Percentiles rank a stretch among this genome's conserved stretches.
phyloP scores from a whole-genome alignment of 2,797 vertebrate species.

The Pseudocheirus occidentalis region DNA sequence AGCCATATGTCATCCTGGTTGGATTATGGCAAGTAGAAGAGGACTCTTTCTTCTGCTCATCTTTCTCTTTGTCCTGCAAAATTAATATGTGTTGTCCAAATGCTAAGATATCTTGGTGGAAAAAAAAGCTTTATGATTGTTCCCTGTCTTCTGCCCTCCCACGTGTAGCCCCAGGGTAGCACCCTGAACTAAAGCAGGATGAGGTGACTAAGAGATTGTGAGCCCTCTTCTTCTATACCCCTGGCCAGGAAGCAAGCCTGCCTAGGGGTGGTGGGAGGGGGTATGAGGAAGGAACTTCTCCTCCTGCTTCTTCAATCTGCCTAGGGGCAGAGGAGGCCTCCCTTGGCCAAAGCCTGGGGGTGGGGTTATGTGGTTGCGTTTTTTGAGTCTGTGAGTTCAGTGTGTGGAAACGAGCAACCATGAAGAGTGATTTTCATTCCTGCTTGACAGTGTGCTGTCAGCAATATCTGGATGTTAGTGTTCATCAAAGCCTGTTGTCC shows the following conservation, averaged over 20 bases:
- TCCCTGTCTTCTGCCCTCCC: fast-evolving
- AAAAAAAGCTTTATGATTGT: background rate
- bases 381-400: fast-evolving
- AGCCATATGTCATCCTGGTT: background rate
- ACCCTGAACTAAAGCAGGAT: background rate
- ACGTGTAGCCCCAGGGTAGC: background rate
- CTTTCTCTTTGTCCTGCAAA: fast-evolving
- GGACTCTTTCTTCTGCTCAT: background rate
- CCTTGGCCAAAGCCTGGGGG: background rate
- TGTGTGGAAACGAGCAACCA: no score
- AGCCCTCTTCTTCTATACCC: background rate
- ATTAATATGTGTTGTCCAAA: fast-evolving
- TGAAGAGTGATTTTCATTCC: no score
- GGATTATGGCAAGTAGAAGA: fast-evolving
- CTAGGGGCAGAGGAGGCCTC: background rate
- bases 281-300: fast-evolving
- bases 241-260: background rate
- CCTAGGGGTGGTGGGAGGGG: background rate
- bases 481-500: fast-evolving
- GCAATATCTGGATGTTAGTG: fast-evolving
- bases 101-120: fast-evolving
- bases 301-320: background rate
- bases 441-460: fast-evolving
- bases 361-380: background rate
- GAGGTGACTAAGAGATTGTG: background rate